Evolutionary conservation across 2,888 invertebrate species (phyloP), one percentile per base, ranked within the genome.

Genomic region (Phaonia tiefii): DNA sequence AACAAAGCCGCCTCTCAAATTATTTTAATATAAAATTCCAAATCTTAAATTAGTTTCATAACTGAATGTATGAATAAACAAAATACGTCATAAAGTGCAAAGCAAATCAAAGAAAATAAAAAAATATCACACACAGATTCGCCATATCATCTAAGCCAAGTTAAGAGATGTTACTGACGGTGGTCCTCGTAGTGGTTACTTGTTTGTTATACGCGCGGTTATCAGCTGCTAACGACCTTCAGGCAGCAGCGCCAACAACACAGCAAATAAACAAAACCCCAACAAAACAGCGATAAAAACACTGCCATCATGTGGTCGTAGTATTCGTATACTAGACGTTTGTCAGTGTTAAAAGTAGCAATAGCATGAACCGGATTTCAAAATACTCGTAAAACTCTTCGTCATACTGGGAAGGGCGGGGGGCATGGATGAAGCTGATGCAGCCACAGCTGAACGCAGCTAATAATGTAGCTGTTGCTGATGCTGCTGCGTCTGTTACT

Each of bases 161-260:
- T 31, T 15, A 17, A 25, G 63, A 69, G 42, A 44, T 73, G 46
- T n/a, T 39, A 66, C 54, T 58, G 46, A 56, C 26, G 51, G 46
- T 25, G 26, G 75, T 31, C 17, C 17, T 22, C 8, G 58, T 37
- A 42, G 13, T 20, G 54, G 71, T 67, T 75, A 8, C 8, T 31
- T 3, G 3, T 3, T 5, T 31, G 31, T 31, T 31, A 5, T 5
- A 5, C 3, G 8, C 31, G 31, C 31, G 31, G 31, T 31, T 31
- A 31, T 31, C 31, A 31, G 75, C 82, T 82, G 79, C 75, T 79
- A 82, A 82, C 75, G 82, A 82, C 82, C 82, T 82, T 82, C 82
- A 82, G 65, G 65, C 65, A 75, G 73, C 73, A 76, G 72, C 75
- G 63, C 44, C 75, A 70, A n/a, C 72, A 58, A 51, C 42, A 69